Conservation (phyloP, 2,888 invertebrate species). For the Drosophila ezoana region DNA sequence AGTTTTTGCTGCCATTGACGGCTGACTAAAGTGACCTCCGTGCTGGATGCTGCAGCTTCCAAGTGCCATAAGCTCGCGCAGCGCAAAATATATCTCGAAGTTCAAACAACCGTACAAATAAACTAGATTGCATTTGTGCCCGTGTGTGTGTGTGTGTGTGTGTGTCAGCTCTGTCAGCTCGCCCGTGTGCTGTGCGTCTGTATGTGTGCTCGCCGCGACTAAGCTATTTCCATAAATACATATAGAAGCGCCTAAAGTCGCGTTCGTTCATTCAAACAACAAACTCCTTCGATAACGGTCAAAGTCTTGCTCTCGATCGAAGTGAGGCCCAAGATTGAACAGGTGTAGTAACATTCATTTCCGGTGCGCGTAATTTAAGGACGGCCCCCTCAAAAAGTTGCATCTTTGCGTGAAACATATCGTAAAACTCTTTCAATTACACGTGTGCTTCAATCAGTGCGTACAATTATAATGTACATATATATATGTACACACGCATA, state of each 20-base stretch:
- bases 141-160: constrained; percentile 25
- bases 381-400: constrained; percentile 8
- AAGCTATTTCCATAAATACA: constrained; percentile 65
- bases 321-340: constrained; percentile 13
- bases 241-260: constrained; percentile 74
- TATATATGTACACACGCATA: background rate
- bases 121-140: constrained; percentile 70
- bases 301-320: constrained; percentile 30
- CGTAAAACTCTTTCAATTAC: constrained; percentile 41
- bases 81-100: constrained; percentile 62
- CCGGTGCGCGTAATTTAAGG: constrained; percentile 49
- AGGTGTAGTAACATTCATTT: constrained; percentile 36
- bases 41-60: constrained; percentile 37
- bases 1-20: constrained; percentile 61
- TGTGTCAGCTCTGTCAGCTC: constrained; percentile 10
- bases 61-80: constrained; percentile 46
- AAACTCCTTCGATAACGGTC: constrained; percentile 52
- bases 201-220: constrained; percentile 33
- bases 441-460: constrained; percentile 40
- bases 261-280: constrained; percentile 66
- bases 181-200: constrained; percentile 1
- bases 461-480: constrained; percentile 18
- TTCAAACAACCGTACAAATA: constrained; percentile 71
- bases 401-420: constrained; percentile 19
- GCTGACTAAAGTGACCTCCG: constrained; percentile 49